These are phyloP conservation scores for Chamaea fasciata DNA, from an alignment of 2,113 vertebrate species.

Conservation along the genomic window DNA sequence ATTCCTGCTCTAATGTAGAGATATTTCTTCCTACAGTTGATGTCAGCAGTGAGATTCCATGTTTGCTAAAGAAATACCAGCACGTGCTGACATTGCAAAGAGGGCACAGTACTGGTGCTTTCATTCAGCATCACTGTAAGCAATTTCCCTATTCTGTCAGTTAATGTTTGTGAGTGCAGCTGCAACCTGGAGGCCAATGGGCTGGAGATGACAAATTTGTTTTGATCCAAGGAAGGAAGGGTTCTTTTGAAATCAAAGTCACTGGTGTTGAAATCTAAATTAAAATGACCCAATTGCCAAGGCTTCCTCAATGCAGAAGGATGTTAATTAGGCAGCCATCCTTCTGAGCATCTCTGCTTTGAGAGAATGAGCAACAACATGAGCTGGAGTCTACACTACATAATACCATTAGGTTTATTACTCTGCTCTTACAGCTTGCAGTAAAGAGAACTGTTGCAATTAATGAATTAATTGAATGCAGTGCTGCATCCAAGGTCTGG, in stretches of 20 bases:
- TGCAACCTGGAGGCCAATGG: neutral
- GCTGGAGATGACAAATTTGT: neutral
- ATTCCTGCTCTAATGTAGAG: neutral
- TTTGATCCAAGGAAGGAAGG: neutral
- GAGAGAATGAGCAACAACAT: neutral
- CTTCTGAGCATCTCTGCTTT: neutral
- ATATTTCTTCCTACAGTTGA: neutral
- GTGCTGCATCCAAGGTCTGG: neutral
- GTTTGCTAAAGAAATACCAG: neutral
- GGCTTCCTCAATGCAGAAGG: neutral
- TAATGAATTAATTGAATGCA: neutral
- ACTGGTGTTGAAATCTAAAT: neutral
- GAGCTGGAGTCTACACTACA: neutral
- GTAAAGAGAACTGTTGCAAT: neutral
- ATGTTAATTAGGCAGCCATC: neutral
- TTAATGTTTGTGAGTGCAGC: neutral
- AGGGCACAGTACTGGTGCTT: neutral
- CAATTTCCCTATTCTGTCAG: neutral
- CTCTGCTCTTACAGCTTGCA: neutral
- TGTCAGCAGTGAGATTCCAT: neutral
- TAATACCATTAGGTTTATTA: constrained; percentile 21
- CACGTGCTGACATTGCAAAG: neutral
- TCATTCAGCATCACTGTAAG: neutral
- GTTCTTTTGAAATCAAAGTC: neutral
- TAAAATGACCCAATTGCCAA: neutral